A percentile compares a stretch with the other conserved stretches of the same genome.
Conservation (phyloP, 2,797 vertebrate species). For the Ibycter americanus region DNA sequence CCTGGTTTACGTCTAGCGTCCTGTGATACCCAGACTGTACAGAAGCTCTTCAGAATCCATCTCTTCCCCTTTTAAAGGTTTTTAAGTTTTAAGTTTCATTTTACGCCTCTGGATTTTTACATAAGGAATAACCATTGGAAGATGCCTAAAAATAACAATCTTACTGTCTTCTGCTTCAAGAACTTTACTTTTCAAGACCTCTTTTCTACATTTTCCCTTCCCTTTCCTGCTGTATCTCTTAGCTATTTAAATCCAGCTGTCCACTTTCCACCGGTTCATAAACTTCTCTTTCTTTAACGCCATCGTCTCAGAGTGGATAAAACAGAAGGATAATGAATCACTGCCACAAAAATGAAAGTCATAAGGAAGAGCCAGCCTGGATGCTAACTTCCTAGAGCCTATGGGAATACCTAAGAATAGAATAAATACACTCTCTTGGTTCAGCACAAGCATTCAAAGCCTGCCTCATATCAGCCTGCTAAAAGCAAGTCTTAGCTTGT, state of each 20-base stretch:
- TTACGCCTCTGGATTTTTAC: neutral
- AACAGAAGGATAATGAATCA: neutral
- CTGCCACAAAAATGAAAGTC: neutral
- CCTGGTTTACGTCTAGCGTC: neutral
- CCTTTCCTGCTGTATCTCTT: neutral
- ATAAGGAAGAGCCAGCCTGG: neutral
- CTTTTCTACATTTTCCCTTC: neutral
- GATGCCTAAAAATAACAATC: neutral
- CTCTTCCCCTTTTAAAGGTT: neutral
- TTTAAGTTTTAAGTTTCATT: neutral
- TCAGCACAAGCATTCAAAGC: neutral
- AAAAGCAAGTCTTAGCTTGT: neutral
- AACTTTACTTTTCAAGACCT: neutral
- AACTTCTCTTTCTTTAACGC: neutral
- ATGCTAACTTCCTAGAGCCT: neutral
- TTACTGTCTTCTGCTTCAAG: neutral
- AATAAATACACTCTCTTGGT: rapidly evolving
- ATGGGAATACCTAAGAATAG: neutral
- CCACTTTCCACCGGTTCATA: neutral
- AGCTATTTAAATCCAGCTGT: neutral
- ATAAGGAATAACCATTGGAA: neutral
- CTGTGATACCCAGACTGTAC: neutral
- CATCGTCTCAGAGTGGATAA: neutral
- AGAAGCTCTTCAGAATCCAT: neutral
- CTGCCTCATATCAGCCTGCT: neutral